Percentiles rank a stretch among this genome's conserved stretches.
Evolutionary conservation across 2,113 vertebrate species (phyloP).

Genomic region (Crypturellus undulatus): DNA sequence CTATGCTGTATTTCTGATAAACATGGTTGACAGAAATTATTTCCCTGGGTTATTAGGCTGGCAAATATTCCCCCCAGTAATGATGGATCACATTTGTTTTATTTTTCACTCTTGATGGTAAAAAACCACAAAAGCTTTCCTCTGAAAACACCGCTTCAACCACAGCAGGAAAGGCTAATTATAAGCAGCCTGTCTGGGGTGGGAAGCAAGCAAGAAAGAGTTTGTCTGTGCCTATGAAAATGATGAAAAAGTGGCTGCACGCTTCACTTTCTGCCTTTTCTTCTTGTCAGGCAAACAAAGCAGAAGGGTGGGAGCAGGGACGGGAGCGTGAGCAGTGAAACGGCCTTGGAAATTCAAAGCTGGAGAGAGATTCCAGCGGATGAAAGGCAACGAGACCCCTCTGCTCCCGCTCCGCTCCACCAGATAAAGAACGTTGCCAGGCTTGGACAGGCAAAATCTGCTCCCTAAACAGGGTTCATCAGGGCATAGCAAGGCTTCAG

Average conservation of each 20-base stretch:
- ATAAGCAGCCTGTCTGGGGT: conserved; percentile 23
- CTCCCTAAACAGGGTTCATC: conserved; percentile 10
- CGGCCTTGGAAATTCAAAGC: conserved; percentile 34
- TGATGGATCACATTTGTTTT: neutral
- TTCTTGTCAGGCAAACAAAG: conserved; percentile 63
- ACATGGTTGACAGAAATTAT: conserved; percentile 32
- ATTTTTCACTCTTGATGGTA: conserved; percentile 30
- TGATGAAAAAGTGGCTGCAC: conserved; percentile 49
- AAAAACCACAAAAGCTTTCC: conserved; percentile 28
- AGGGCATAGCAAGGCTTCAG: conserved; percentile 28
- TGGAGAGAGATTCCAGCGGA: conserved; percentile 40
- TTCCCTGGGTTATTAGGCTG: conserved; percentile 29
- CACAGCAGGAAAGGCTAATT: conserved; percentile 53
- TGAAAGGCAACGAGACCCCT: conserved; percentile 50
- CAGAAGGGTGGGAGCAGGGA: neutral
- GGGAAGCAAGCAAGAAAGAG: conserved; percentile 28
- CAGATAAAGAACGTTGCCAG: conserved; percentile 7
- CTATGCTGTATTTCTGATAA: neutral
- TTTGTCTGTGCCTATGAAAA: conserved; percentile 64
- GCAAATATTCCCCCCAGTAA: conserved; percentile 20
- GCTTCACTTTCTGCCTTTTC: conserved; percentile 64
- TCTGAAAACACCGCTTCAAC: neutral
- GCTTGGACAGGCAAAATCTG: conserved; percentile 44
- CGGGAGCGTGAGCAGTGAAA: conserved; percentile 25
- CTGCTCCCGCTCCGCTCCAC: conserved; percentile 5